Conservation (phyloP, 2,888 invertebrate species). For the Harpagoxenus sublaevis region DNA sequence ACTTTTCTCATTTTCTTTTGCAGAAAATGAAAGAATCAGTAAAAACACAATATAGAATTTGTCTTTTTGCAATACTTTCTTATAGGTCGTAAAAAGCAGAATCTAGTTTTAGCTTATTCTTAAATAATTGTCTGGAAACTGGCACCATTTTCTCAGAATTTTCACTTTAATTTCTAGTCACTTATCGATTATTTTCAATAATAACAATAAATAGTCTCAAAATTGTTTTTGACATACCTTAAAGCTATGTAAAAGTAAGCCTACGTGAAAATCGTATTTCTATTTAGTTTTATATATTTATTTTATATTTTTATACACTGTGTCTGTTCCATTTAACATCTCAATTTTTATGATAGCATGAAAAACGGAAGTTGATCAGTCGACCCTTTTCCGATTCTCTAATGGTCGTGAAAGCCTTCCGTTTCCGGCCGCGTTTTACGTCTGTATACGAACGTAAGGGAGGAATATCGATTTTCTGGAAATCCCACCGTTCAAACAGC, state of each 20-base stretch:
- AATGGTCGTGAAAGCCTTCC: not conserved
- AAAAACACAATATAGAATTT: not conserved
- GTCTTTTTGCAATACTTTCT: not conserved
- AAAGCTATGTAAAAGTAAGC: not conserved
- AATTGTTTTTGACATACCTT: not conserved
- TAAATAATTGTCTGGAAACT: not conserved
- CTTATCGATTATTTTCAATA: not conserved
- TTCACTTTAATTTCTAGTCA: not conserved
- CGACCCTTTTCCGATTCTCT: conserved; percentile 12
- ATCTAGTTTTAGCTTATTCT: not conserved
- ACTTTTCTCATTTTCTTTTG: not conserved
- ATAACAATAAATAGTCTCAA: not conserved
- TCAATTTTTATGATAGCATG: not conserved
- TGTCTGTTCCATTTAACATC: not conserved
- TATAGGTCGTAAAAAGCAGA: not conserved
- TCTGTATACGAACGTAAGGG: conserved; percentile 20
- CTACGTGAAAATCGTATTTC: not conserved
- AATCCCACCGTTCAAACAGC: conserved; percentile 60
- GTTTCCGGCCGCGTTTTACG: conserved; percentile 14
- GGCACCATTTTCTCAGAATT: not conserved
- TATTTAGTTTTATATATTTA: conserved; percentile 2
- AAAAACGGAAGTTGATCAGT: not conserved
- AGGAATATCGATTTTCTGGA: conserved; percentile 60
- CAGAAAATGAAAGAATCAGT: not conserved
- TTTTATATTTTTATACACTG: conserved; percentile 10